A percentile compares a stretch with the other conserved stretches of the same genome.
phyloP scores from a whole-genome alignment of 2,113 vertebrate species.

The Hemichromis elongatus region DNA sequence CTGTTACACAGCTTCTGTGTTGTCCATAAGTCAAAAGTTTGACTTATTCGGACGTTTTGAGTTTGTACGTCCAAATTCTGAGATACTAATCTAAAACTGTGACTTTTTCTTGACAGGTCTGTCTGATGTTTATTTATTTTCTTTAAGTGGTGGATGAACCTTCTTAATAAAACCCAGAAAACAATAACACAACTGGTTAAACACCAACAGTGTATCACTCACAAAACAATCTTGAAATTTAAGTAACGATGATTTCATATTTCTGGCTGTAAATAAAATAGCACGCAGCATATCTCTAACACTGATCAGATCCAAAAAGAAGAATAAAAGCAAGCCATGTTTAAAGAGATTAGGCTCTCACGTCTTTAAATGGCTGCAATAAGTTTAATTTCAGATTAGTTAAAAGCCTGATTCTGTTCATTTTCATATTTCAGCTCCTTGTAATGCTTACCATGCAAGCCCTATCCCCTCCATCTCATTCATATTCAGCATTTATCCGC shows the following conservation, averaged over 20 bases:
- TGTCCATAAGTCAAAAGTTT: not conserved
- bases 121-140: not conserved
- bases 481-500: conserved; percentile 12
- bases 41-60: not conserved
- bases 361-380: not conserved
- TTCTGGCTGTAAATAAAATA: not conserved
- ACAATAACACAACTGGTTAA: not conserved
- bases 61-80: not conserved
- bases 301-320: not conserved
- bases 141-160: not conserved
- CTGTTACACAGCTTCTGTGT: not conserved
- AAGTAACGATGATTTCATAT: not conserved
- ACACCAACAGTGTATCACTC: not conserved
- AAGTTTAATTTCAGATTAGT: not conserved
- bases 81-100: not conserved
- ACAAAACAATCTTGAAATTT: not conserved
- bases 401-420: not conserved
- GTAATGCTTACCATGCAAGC: not conserved
- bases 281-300: not conserved
- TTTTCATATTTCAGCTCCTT: not conserved
- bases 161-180: not conserved
- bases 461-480: conserved; percentile 1
- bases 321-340: not conserved
- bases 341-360: not conserved
- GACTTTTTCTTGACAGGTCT: not conserved